A percentile compares a stretch with the other conserved stretches of the same genome.
These are phyloP conservation scores for Uropsilus gracilis DNA, from an alignment of 2,113 vertebrate genomes.

Conservation along the genomic window DNA sequence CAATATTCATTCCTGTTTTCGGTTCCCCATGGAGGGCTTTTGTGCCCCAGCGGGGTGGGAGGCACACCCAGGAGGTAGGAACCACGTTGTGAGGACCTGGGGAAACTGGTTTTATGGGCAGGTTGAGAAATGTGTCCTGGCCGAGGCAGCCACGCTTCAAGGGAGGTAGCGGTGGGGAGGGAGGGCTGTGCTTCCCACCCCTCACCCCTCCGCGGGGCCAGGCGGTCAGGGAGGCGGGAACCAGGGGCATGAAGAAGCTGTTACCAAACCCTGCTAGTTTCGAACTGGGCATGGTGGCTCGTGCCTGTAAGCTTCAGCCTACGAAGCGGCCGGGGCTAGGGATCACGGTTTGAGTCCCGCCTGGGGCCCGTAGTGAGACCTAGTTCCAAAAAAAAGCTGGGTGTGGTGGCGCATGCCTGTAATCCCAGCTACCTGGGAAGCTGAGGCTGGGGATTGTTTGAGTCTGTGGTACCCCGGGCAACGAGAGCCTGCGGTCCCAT, in stretches of 20 bases:
- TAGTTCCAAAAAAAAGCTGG: too few species aligned
- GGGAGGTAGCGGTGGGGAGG: not conserved
- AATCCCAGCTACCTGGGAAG: too few species aligned
- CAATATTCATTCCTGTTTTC: not conserved
- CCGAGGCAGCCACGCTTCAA: not conserved
- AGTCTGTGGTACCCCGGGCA: too few species aligned
- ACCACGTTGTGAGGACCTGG: slow-evolving; percentile 24
- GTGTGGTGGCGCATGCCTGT: too few species aligned
- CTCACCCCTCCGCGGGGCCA: not conserved
- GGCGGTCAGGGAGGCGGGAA: not conserved
- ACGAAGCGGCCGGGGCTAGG: too few species aligned
- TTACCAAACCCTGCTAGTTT: not conserved
- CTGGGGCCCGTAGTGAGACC: too few species aligned
- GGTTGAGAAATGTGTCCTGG: slow-evolving; percentile 36
- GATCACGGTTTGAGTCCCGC: too few species aligned
- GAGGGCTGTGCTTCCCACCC: fast-evolving
- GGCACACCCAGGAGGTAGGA: not conserved
- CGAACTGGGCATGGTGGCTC: too few species aligned
- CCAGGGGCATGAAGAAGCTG: not conserved
- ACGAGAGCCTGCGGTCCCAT: too few species aligned
- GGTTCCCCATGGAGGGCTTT: not conserved
- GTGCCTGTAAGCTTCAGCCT: too few species aligned
- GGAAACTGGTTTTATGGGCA: slow-evolving; percentile 59
- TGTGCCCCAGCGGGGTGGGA: not conserved
- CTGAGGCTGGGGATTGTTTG: too few species aligned